Evolutionary conservation across 2,113 vertebrate genomes (phyloP).

Genomic region (Sciurus niger): DNA sequence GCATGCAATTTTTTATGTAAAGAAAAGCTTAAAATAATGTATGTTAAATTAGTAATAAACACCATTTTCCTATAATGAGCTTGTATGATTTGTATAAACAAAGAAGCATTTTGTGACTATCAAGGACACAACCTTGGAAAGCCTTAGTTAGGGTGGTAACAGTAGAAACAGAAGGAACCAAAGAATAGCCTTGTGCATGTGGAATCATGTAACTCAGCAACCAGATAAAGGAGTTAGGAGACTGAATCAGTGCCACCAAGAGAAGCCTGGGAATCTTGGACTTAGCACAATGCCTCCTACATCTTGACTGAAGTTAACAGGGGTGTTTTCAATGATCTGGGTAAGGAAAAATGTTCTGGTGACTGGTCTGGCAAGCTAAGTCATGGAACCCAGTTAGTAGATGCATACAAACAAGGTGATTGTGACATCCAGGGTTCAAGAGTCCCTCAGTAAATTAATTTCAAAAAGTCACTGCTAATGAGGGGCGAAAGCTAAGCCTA

Average conservation of each 20-base stretch:
- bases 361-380: neutral
- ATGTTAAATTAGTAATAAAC: neutral
- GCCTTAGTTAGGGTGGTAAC: neutral
- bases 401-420: neutral
- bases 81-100: neutral
- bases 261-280: neutral
- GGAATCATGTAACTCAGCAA: neutral
- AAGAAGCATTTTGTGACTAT: neutral
- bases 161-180: neutral
- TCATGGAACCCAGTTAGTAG: neutral
- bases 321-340: neutral
- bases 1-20: neutral
- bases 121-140: neutral
- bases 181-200: neutral
- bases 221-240: neutral
- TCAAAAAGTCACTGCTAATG: neutral
- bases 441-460: neutral
- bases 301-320: neutral
- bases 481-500: neutral
- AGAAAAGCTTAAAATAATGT: conserved; percentile 5
- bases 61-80: neutral
- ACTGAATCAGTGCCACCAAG: neutral
- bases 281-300: neutral
- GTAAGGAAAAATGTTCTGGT: neutral
- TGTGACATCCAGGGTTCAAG: neutral